Evolutionary conservation across 1,140 invertebrate species (phyloP).

Genomic region (Ericerus pela): DNA sequence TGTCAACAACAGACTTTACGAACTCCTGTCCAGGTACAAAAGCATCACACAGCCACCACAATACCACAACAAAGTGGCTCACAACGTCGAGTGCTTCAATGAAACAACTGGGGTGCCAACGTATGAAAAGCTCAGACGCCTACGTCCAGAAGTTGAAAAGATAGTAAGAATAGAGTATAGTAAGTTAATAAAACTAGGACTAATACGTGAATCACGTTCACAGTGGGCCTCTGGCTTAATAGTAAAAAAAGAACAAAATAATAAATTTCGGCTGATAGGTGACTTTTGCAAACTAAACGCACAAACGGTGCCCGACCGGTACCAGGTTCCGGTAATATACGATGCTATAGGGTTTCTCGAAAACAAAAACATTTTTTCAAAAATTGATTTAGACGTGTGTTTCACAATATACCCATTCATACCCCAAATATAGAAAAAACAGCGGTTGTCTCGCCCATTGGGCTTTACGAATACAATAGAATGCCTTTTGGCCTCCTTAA

Average conservation of each 20-base stretch:
- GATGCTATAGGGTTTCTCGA: not conserved
- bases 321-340: not conserved
- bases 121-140: constrained; percentile 15
- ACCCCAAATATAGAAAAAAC: constrained; percentile 32
- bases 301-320: not conserved
- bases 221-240: constrained; percentile 33
- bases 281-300: constrained; percentile 30
- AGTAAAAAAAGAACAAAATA: constrained; percentile 34
- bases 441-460: constrained; percentile 30
- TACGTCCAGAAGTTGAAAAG: not conserved
- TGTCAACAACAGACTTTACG: not conserved
- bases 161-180: constrained; percentile 23
- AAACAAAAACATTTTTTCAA: constrained; percentile 7
- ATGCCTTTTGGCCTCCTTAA: constrained; percentile 31
- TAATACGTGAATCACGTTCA: constrained; percentile 24
- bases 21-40: not conserved
- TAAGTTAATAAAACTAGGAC: constrained; percentile 24
- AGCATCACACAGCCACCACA: not conserved
- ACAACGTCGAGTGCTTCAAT: constrained; percentile 25
- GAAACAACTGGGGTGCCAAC: constrained; percentile 21
- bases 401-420: constrained; percentile 35
- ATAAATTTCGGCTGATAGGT: constrained; percentile 27
- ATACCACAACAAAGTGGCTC: not conserved
- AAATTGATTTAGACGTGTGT: constrained; percentile 36
- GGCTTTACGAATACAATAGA: constrained; percentile 27